These are phyloP conservation scores for Thamnophis elegans DNA, from an alignment of 2,797 vertebrate species.

Conservation along the genomic window DNA sequence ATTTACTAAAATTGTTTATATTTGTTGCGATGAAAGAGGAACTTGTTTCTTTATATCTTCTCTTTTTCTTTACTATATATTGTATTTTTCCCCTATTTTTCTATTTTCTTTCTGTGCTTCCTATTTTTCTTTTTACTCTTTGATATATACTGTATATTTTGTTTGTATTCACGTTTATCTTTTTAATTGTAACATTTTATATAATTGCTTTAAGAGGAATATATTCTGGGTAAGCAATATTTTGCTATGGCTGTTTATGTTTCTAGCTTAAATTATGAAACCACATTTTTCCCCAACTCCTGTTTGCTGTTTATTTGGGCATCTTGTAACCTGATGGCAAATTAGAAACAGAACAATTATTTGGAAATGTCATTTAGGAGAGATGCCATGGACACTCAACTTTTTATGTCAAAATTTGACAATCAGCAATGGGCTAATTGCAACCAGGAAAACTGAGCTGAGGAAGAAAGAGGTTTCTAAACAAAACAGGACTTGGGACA, in stretches of 20 bases:
- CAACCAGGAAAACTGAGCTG: conserved; percentile 16
- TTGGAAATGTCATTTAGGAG: background rate
- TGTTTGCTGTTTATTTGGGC: conserved; percentile 15
- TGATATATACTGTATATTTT: background rate
- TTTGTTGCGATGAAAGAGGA: background rate
- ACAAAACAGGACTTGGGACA: background rate
- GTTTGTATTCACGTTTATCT: background rate
- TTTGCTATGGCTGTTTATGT: background rate
- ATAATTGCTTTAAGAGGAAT: background rate
- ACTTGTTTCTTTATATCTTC: background rate
- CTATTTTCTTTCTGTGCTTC: background rate
- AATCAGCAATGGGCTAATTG: background rate
- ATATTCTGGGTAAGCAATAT: background rate
- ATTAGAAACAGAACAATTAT: background rate
- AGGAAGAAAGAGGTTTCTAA: background rate
- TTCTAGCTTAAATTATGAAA: background rate
- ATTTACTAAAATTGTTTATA: background rate
- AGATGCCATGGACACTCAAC: background rate
- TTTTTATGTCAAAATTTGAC: background rate
- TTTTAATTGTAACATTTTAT: background rate
- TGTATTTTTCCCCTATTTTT: background rate
- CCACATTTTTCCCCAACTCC: background rate
- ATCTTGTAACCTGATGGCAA: background rate
- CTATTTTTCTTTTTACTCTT: background rate
- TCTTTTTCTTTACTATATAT: background rate